Evolutionary conservation across 92 coral and sea anemone genomes (phyloP), one percentile per base, ranked within the genome.

Genomic region (Phymanthus crucifer): DNA sequence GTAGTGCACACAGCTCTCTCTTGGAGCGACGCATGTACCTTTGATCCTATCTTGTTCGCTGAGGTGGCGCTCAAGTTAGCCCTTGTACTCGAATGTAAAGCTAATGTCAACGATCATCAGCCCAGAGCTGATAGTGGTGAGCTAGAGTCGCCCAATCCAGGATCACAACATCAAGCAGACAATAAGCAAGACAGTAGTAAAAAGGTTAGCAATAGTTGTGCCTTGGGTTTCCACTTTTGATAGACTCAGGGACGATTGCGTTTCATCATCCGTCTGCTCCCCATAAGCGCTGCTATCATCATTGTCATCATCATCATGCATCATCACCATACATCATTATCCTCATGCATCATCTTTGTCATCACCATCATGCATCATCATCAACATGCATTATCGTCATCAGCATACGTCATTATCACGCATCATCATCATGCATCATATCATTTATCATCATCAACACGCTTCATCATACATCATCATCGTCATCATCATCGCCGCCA

Each of bases 51-150:
- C 38, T 73, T 95, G 26, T 84, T 93, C 32, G 97, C 94, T 48
- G 98, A 95, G 86, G 87, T 95, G 26, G 88, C 97, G 11, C 85
- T 95, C n/a, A 95, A 95, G 71, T 84, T 88, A 32, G 88, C 97
- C 1, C 84, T 95, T 16, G 83, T 95, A 29, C 71, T 95, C 52
- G 98, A 95, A 66, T 88, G 91, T 68, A 92, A 88, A 77, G 98
- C 98, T 37, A 56, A 73, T 19, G 61, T 57, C 45, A 81, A 73
- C 78, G 93, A 86, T 40, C 34, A 12, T 57, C 72, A 47, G 43
- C 57, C 86, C 26, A 88, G 88, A 34, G 83, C 70, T 14, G 86
- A 85, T 47, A 65, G 85, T 58, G 79, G 72, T 40, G 89, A 80
- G 27, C 43, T 77, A 32, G 83, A 72, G 16, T 27, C 71, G 32